Conservation (phyloP, 2,797 vertebrate species). For the Notoglanidium macrostoma region DNA sequence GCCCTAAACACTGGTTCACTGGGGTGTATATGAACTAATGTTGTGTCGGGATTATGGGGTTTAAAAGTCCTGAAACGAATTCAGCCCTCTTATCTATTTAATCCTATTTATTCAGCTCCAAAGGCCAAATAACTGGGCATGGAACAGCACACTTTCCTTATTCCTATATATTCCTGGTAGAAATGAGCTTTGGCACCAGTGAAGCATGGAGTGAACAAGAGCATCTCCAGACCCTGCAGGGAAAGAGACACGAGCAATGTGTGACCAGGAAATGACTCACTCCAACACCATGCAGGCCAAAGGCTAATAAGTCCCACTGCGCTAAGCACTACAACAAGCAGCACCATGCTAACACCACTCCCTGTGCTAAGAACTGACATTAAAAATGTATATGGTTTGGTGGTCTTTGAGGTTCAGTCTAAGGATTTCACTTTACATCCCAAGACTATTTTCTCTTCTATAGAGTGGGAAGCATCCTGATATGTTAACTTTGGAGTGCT, state of each 20-base stretch:
- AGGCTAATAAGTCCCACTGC: conserved; percentile 40
- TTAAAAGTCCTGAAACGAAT: neutral
- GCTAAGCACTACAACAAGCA: conserved; percentile 21
- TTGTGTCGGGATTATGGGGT: conserved; percentile 5
- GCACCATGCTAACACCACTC: conserved; percentile 3
- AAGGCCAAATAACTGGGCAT: conserved; percentile 10
- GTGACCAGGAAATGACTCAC: conserved; percentile 49
- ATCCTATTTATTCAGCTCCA: conserved; percentile 28
- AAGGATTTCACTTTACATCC: neutral
- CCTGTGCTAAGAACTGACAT: neutral
- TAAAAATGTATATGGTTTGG: neutral
- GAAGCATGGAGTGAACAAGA: conserved; percentile 12
- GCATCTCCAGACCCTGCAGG: conserved; percentile 33
- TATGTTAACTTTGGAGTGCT: neutral
- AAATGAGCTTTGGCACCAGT: conserved; percentile 32
- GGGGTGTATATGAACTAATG: neutral
- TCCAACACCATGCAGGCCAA: conserved; percentile 42
- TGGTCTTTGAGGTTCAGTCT: neutral
- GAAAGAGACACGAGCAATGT: conserved; percentile 37
- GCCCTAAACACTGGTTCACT: neutral
- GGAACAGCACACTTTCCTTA: neutral
- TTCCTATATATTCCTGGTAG: neutral
- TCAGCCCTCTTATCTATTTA: conserved; percentile 16
- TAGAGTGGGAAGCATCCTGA: neutral
- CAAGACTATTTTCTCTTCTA: neutral